A percentile compares a stretch with the other conserved stretches of the same genome.
phyloP scores from a whole-genome alignment of 2,888 invertebrate species.

The Carpatolechia fugitivella region DNA sequence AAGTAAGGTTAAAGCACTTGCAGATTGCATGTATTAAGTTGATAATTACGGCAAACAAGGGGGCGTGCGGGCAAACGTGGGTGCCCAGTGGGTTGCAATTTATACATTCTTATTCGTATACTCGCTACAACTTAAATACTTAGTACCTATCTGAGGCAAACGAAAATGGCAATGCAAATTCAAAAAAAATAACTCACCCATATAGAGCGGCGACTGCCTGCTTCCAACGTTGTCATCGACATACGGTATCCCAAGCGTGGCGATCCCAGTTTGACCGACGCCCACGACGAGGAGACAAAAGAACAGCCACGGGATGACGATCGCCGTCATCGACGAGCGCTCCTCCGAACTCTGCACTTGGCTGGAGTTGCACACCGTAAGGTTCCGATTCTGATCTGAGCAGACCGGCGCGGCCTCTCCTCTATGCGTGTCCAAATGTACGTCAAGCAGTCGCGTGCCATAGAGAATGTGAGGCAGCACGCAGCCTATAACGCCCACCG shows the following conservation, averaged over 20 bases:
- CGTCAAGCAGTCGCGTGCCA: conserved; percentile 84
- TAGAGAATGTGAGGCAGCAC: conserved; percentile 93
- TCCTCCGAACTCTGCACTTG: conserved; percentile 82
- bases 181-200: conserved; percentile 81
- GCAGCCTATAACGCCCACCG: conserved; percentile 91
- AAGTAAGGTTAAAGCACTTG: background rate
- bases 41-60: conserved; percentile 44
- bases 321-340: conserved; percentile 87
- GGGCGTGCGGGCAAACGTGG: conserved; percentile 36
- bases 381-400: conserved; percentile 40
- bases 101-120: conserved; percentile 41
- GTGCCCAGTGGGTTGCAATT: conserved; percentile 45
- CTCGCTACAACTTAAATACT: conserved; percentile 31
- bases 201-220: conserved; percentile 94
- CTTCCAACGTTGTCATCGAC: conserved; percentile 96
- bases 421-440: conserved; percentile 55
- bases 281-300: conserved; percentile 92
- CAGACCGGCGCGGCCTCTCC: conserved; percentile 62
- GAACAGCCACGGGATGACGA: conserved; percentile 93
- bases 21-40: background rate
- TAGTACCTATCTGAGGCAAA: conserved; percentile 1
- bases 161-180: background rate
- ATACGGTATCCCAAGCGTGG: conserved; percentile 94
- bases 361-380: conserved; percentile 76
- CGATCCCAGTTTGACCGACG: conserved; percentile 95